Evolutionary conservation across 2,888 invertebrate genomes (phyloP), one percentile per base, ranked within the genome.

Genomic region (Plebejus argus): DNA sequence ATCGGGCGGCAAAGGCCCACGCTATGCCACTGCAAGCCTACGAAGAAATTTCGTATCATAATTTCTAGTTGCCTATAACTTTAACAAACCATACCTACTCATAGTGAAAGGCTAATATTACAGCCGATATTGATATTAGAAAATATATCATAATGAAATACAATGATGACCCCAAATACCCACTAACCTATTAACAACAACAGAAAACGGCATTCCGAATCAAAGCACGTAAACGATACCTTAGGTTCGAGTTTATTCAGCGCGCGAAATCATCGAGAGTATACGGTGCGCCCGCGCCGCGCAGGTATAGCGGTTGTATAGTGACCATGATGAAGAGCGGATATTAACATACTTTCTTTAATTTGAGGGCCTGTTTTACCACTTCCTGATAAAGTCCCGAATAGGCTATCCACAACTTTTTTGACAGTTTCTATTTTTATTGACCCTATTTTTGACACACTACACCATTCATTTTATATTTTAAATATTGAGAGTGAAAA

Each of bases 231-330:
- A 81, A 81, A 81, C 80, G 80, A 82, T 83, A 84, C 84, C 85
- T 86, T 86, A 85, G 85, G 81, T 82, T 49, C 83, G 85, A 85
- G 86, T 90, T 87, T 89, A 90, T 89, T 91, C 88, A 86, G 89
- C 86, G 82, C 90, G 90, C 89, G 89, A 89, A 90, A 89, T 88
- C 78, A 79, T 76, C 76, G 78, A 61, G 76, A 81, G 79, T 79
- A 80, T 80, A 81, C 80, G 80, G 79, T 82, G 82, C 82, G 81
- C 80, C 70, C 61, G 81, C 83, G 82, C 83, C 3, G 45, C 45
- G 45, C 12, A 89, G 90, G 88, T 39, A 39, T 74, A 39, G 66
- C 61, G 74, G 74, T 23, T 53, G 49, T 49, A 74, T 18, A 18
- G 74, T 74, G 74, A 49, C 74, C 23, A 74, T 28, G 3, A 61